These are phyloP conservation scores for Macaria notata DNA, from an alignment of 2,888 invertebrate genomes.

Conservation along the genomic window DNA sequence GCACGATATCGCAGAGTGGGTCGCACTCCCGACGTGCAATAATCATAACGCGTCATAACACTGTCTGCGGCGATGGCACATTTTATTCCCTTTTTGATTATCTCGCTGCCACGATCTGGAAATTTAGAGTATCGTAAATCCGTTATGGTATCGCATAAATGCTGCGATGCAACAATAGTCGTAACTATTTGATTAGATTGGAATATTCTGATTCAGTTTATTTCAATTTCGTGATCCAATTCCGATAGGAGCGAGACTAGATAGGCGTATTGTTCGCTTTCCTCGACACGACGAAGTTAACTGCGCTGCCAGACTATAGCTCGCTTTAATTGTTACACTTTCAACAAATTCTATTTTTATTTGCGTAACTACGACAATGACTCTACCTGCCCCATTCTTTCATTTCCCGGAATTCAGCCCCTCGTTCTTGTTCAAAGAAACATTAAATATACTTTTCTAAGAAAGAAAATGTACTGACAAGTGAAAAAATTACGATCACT, in stretches of 20 bases:
- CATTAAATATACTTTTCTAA: too few species aligned
- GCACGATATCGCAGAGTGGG: conserved; percentile 24
- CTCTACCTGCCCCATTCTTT: too few species aligned
- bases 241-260: conserved; percentile 25
- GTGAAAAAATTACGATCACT: too few species aligned
- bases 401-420: too few species aligned
- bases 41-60: conserved; percentile 27
- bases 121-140: conserved; percentile 24
- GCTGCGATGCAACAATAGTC: conserved; percentile 27
- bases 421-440: too few species aligned
- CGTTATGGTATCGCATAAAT: conserved; percentile 23
- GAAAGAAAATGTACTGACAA: too few species aligned
- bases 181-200: conserved; percentile 32
- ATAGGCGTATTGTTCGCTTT: conserved; percentile 27
- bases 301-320: conserved; percentile 2
- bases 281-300: conserved; percentile 16
- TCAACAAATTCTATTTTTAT: neutral
- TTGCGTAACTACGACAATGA: neutral
- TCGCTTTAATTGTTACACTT: conserved; percentile 4
- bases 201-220: conserved; percentile 28
- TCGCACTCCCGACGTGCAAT: conserved; percentile 19
- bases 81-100: conserved; percentile 25
- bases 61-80: conserved; percentile 17
- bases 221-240: conserved; percentile 31
- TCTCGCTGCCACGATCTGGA: conserved; percentile 17